Evolutionary conservation across 2,888 invertebrate species (phyloP), one percentile per base, ranked within the genome.

Genomic region (Chrysina gloriosa): DNA sequence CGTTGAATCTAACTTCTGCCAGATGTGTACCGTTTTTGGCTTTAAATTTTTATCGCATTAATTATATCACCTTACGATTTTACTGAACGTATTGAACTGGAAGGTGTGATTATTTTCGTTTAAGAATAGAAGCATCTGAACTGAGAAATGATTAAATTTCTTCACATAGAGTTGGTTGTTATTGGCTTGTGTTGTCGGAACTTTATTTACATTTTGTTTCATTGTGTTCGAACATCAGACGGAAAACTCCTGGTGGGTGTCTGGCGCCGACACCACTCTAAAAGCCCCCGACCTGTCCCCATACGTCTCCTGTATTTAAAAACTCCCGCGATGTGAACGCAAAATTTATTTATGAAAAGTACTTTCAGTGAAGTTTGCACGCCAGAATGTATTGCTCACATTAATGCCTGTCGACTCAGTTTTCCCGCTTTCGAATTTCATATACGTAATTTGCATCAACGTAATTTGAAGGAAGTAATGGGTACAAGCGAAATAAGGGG

Each of bases 221-320:
- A 58, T 42, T 58, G 58, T 58, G 58, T 58, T 58, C 58, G 58
- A 39, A 39, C 58, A 58, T 58, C 58, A 58, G 58, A 58, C 58
- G 39, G 58, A 58, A 58, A 25, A 25, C 58, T 25, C 58, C 58
- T 19, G 39, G 58, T 42, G 58, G 58, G 58, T 19, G 58, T 58
- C 58, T 58, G 58, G 58, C 58, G 58, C 58, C 58, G 58, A 25
- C 27, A 39, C 58, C 39, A 58, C 58, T 58, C 58, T 58, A 58
- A 58, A 56, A 23, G 23, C 25, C 25, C 58, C 58, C 23, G 14
- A 25, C 58, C 39, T n/a, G 21, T 25, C 58, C 39, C 25, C 39
- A 31, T 25, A 25, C 23, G 39, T 39, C 58, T 39, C 39, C 25
- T 19, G 39, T 58, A 39, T 58, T 58, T 58, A 58, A 58, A 58